Base-by-base conservation (phyloP, 2,113 vertebrate species). In the Cranoglanis bouderius region DNA sequence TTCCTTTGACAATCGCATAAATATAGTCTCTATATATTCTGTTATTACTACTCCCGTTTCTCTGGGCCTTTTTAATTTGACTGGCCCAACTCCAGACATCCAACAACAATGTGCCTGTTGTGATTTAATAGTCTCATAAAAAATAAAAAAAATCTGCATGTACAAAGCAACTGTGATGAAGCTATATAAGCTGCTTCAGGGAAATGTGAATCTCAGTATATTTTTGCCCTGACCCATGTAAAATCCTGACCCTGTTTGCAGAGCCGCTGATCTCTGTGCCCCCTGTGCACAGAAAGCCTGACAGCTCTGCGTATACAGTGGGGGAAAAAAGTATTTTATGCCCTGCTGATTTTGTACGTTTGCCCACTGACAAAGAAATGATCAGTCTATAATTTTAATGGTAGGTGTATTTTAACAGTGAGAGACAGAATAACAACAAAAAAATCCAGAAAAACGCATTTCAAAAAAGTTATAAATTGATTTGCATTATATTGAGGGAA, bases 91-190 rank as follows among this genome's bases (percentile, higher is more conserved):
- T 63, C 57, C 35, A 53, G 90, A 89, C 89, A 88, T 87, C 89
- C 70, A 82, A 53, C 40, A 86, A 84, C 84, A 85, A 80, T 88
- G 83, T 90, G 82, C 46, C 49, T 65, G 53, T 88, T 88, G 78
- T 77, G 88, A 90, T 91, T 88, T 78, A 90, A 89, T 81, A 55
- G 29, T 63, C 57, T 78, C 24, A 43, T 90, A 88, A 89, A n/a
- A n/a, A n/a, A n/a, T n/a, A n/a, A n/a, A n/a, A n/a, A n/a, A 90
- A 57, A n/a, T n/a, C 18, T 78, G 24, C 70, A 86, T 80, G 49
- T 53, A 72, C 84, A 88, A 78, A 84, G 43, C 84, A 59, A 85
- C 72, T 85, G 85, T 63, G 85, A 84, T 32, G 61, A 82, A 59
- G 75, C 86, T 21, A 77, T 61, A 86, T 81, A 63, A 65, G 72